Percentiles rank a stretch among this genome's conserved stretches.
Conservation (phyloP, 2,113 vertebrate species). For the Catagonus wagneri region DNA sequence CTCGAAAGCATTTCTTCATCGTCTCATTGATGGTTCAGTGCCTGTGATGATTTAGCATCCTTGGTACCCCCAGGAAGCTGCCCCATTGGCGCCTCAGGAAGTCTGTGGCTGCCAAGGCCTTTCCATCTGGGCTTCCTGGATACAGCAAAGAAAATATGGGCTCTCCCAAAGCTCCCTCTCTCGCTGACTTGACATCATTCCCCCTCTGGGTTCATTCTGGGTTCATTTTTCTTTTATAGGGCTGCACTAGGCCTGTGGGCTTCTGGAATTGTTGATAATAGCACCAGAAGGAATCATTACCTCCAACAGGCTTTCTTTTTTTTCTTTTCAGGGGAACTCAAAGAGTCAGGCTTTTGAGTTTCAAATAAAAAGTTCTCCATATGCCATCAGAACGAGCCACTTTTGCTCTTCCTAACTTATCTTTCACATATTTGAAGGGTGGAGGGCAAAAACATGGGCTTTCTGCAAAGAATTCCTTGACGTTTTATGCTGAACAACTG, state of each 20-base stretch:
- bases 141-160: constrained; percentile 22
- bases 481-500: constrained; percentile 53
- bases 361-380: neutral
- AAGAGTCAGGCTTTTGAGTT: neutral
- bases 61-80: neutral
- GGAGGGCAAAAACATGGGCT: constrained; percentile 28
- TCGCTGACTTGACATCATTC: neutral
- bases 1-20: neutral
- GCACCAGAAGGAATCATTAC: neutral
- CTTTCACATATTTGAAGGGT: neutral
- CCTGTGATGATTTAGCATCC: neutral
- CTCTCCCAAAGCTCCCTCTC: neutral
- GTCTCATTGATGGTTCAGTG: neutral
- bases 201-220: neutral
- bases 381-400: neutral
- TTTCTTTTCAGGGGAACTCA: neutral
- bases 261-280: constrained; percentile 21
- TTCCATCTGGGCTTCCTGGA: neutral
- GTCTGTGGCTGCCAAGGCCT: neutral
- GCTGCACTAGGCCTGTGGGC: neutral
- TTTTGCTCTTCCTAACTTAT: neutral
- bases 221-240: neutral
- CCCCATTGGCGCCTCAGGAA: neutral
- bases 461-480: constrained; percentile 65
- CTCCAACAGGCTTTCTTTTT: neutral